phyloP scores from a whole-genome alignment of 2,888 invertebrate genomes.

The Diplolepis rosae region DNA sequence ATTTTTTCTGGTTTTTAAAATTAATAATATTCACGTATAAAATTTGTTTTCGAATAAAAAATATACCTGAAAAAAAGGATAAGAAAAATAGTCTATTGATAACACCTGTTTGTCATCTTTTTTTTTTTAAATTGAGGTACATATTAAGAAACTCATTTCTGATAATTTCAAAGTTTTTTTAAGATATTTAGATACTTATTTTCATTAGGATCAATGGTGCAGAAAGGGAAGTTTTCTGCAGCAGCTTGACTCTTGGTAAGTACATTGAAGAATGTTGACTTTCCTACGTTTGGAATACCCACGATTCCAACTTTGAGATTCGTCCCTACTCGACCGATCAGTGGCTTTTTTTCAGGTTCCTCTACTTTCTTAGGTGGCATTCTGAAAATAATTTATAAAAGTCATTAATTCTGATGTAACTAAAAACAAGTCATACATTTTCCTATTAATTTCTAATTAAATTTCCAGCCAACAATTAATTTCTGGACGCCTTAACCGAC shows the following conservation, averaged over 20 bases:
- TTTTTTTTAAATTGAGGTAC: no score
- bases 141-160: no score
- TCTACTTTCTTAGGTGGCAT: constrained; percentile 94
- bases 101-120: no score
- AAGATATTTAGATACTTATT: constrained; percentile 86
- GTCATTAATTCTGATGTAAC: not conserved
- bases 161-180: not conserved
- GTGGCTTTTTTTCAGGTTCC: constrained; percentile 89
- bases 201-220: constrained; percentile 99
- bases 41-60: no score
- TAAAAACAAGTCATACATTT: not conserved
- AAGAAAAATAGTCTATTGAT: no score
- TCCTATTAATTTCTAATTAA: not conserved
- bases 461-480: not conserved
- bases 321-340: constrained; percentile 96
- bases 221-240: constrained; percentile 99
- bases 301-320: constrained; percentile 97
- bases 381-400: constrained; percentile 47
- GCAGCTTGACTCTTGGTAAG: constrained; percentile 97
- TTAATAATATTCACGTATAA: no score
- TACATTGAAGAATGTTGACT: constrained; percentile 99
- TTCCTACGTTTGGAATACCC: constrained; percentile 98
- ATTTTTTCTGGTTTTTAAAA: no score
- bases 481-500: not conserved
- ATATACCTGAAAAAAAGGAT: no score